Conservation (phyloP, 2,797 vertebrate genomes). For the Sebastolobus alascanus region DNA sequence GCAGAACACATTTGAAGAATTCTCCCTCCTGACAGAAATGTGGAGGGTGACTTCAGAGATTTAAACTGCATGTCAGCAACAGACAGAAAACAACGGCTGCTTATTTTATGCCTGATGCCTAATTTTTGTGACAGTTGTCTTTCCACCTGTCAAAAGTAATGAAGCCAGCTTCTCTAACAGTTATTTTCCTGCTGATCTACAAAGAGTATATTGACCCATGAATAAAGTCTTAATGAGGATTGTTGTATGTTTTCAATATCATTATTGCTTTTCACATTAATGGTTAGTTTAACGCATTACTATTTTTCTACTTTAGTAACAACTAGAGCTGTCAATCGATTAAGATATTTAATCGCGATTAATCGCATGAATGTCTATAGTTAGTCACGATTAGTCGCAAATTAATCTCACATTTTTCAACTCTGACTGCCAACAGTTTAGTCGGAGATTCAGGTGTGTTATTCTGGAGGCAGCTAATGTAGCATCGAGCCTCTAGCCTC, state of each 20-base stretch:
- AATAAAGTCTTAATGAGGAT: constrained; percentile 10
- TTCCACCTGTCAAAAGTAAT: constrained; percentile 53
- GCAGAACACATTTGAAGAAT: constrained; percentile 24
- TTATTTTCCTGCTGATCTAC: constrained; percentile 6
- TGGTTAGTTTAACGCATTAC: background rate
- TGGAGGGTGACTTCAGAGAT: constrained; percentile 59
- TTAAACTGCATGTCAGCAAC: constrained; percentile 41
- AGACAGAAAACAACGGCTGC: constrained; percentile 40
- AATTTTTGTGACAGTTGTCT: constrained; percentile 41
- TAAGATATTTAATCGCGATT: no score
- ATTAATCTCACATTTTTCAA: background rate
- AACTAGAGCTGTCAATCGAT: no score
- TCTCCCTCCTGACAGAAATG: constrained; percentile 26
- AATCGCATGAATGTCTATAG: no score
- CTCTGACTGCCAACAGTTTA: background rate
- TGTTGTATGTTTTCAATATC: constrained; percentile 18
- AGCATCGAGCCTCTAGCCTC: background rate
- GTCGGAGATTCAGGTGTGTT: background rate
- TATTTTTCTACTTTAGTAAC: no score
- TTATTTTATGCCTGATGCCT: constrained; percentile 27
- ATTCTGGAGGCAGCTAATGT: background rate
- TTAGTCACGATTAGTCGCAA: no score
- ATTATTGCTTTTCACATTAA: constrained; percentile 2
- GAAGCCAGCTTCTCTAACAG: constrained; percentile 12
- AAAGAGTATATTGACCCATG: constrained; percentile 16